Evolutionary conservation across 2,888 invertebrate genomes (phyloP).

Genomic region (Synergus gifuensis): DNA sequence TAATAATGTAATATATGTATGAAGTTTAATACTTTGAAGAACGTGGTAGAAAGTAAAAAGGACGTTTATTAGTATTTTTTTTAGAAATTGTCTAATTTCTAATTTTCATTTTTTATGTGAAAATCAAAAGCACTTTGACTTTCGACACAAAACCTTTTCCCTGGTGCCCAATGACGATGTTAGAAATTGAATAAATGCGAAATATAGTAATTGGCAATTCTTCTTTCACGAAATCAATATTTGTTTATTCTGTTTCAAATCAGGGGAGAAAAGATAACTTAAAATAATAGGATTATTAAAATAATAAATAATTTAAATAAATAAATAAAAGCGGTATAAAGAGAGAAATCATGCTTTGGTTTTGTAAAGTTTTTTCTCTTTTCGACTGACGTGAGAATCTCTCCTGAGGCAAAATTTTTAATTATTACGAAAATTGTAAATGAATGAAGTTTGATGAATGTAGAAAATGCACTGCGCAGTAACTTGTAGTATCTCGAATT

Average conservation of each 20-base stretch:
- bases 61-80: neutral
- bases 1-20: conserved; percentile 41
- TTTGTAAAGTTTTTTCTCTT: neutral
- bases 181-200: conserved; percentile 35
- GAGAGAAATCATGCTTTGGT: neutral
- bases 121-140: conserved; percentile 10
- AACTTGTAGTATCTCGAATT: conserved; percentile 40
- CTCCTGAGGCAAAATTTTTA: conserved; percentile 36
- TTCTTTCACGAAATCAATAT: neutral
- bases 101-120: neutral
- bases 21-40: conserved; percentile 34
- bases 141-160: neutral
- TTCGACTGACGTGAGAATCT: conserved; percentile 22
- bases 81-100: neutral
- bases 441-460: conserved; percentile 25
- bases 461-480: conserved; percentile 36
- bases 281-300: neutral
- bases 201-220: neutral
- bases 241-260: neutral
- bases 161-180: conserved; percentile 30
- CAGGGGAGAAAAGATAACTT: neutral
- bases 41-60: conserved; percentile 15
- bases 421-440: conserved; percentile 29
- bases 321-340: too few relatives aligned
- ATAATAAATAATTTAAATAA: neutral